These are phyloP conservation scores for Drosophila rellima DNA, from an alignment of 2,888 invertebrate species.

Conservation along the genomic window DNA sequence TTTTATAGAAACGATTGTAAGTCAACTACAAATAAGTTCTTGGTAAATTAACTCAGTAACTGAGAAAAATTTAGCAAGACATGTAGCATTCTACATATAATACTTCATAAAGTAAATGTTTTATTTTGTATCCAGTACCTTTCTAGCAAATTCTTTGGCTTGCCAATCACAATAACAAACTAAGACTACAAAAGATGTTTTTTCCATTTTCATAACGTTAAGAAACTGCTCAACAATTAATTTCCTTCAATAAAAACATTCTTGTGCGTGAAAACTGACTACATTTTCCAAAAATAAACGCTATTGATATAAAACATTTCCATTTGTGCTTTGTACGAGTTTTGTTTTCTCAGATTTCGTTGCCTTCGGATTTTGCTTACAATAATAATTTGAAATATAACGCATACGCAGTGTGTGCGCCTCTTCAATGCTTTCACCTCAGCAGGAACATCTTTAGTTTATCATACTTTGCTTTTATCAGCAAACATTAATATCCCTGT, in stretches of 20 bases:
- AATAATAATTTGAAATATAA: constrained; percentile 41
- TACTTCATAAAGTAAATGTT: no score
- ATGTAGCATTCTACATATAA: not conserved
- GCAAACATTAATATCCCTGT: constrained; percentile 43
- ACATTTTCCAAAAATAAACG: constrained; percentile 48
- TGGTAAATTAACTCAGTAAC: not conserved
- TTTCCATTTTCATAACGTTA: constrained; percentile 30
- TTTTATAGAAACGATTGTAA: not conserved
- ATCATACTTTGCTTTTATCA: constrained; percentile 50
- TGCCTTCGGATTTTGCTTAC: not conserved
- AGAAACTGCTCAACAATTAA: constrained; percentile 40
- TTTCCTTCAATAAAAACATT: constrained; percentile 31
- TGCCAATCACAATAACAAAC: constrained; percentile 14
- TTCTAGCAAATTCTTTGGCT: not conserved
- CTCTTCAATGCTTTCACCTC: constrained; percentile 8
- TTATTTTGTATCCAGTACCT: not conserved
- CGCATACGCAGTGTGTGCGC: constrained; percentile 46
- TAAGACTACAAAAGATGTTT: constrained; percentile 36
- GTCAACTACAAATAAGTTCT: not conserved
- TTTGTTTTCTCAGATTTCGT: not conserved
- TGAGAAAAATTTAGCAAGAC: not conserved
- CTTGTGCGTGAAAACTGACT: constrained; percentile 62
- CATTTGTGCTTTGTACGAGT: constrained; percentile 23
- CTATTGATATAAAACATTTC: constrained; percentile 56
- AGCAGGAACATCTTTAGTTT: constrained; percentile 39